A percentile compares a stretch with the other conserved stretches of the same genome.
phyloP scores from a whole-genome alignment of 2,797 vertebrate genomes.

The Alfaro cultratus region DNA sequence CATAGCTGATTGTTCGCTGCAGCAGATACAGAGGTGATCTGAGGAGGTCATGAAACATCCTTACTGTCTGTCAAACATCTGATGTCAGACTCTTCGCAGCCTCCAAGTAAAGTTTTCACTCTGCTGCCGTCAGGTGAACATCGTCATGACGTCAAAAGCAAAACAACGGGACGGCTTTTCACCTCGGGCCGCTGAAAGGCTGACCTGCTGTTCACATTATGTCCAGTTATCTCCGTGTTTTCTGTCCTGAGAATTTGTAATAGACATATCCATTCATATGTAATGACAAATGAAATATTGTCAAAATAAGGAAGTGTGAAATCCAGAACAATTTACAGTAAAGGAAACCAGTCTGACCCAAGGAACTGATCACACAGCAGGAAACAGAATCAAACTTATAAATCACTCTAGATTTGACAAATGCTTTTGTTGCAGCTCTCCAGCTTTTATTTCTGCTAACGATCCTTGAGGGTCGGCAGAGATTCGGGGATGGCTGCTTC shows the following conservation, averaged over 20 bases:
- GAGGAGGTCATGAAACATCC: not conserved
- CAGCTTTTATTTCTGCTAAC: slow-evolving; percentile 60
- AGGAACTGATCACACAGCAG: slow-evolving; percentile 7
- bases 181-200: not conserved
- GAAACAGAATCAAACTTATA: slow-evolving; percentile 29
- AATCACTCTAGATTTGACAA: slow-evolving; percentile 64
- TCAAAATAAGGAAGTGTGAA: slow-evolving; percentile 1
- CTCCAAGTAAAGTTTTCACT: not conserved
- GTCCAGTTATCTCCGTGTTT: not conserved
- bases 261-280: not conserved
- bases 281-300: not conserved
- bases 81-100: not conserved
- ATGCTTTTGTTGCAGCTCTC: slow-evolving; percentile 48
- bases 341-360: not conserved
- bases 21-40: not conserved
- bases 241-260: not conserved
- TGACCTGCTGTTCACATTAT: not conserved
- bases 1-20: not conserved
- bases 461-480: slow-evolving; percentile 52
- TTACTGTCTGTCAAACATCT: not conserved
- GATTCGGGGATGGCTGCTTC: slow-evolving; percentile 57
- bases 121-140: not conserved
- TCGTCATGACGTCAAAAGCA: not conserved
- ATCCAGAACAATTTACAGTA: not conserved
- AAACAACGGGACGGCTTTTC: not conserved